Evolutionary conservation across 2,113 vertebrate species (phyloP), one percentile per base, ranked within the genome.

Genomic region (Hemibagrus wyckioides): DNA sequence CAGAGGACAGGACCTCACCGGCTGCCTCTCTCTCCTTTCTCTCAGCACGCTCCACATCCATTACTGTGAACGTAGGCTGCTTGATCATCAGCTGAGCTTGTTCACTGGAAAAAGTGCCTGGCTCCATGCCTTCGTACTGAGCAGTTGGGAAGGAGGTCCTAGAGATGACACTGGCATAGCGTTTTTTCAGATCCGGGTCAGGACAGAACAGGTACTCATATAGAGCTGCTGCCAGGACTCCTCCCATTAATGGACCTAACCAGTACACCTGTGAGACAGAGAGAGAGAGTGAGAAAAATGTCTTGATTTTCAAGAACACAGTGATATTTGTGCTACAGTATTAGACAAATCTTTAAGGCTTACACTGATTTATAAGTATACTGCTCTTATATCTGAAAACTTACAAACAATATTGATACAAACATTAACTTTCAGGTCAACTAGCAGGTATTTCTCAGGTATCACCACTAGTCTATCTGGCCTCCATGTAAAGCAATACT

Each of bases 1-100:
- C 97, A 0, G 97, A 97, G 80, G 97, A 98, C 85, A 98, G 85
- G 87, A 97, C 96, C 90, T 98, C 97, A 0, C 94, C 94, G 0
- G 96, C 94, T 0, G 95, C 89, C 86, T 96, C 96, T 85, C 94
- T 95, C 52, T 95, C 96, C 89, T 96, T 97, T 93, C 96, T 94
- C 85, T 96, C 96, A 9, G 96, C 94, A 65, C 93, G 92, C 89
- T 97, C 96, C 0, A 96, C 91, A 89, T 97, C 96, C 84, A 97
- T 95, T 80, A 96, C 93, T 0, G 96, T 94, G 85, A 97, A 94
- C 39, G 94, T 89, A 23, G 96, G 96, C 52, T 97, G 95, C 89
- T 97, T 97, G 77, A 96, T 90, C 89, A 96, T 94, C 89, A 96
- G 87, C 91, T 97, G 96, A 0, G 96, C 95, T 0, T 94, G 94